These are phyloP conservation scores for Tipula confusa DNA, from an alignment of 2,888 invertebrate genomes.

Conservation along the genomic window DNA sequence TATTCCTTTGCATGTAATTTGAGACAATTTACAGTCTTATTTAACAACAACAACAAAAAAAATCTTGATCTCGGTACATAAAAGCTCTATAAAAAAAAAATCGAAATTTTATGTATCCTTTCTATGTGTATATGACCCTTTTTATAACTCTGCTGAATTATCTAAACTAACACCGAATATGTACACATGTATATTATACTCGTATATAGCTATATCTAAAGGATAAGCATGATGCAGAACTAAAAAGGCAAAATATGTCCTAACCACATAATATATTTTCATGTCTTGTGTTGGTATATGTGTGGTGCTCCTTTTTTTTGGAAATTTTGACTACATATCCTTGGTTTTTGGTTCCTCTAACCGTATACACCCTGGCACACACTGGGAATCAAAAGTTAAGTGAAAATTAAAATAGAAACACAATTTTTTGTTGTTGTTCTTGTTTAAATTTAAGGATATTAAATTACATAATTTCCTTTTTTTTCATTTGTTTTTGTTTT, in stretches of 20 bases:
- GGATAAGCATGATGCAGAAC: not conserved
- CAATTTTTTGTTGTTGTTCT: not conserved
- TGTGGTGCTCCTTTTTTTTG: not conserved
- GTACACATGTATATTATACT: too few species aligned
- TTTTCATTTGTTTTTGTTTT: not conserved
- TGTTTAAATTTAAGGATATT: not conserved
- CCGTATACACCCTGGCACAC: not conserved
- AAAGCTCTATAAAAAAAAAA: not conserved
- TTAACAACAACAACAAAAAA: not conserved
- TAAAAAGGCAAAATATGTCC: slow-evolving; percentile 3
- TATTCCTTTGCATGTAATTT: not conserved
- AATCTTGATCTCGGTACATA: not conserved
- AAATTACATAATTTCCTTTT: not conserved
- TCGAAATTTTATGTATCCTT: not conserved
- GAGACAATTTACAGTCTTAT: slow-evolving; percentile 3
- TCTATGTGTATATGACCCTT: not conserved
- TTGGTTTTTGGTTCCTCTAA: not conserved
- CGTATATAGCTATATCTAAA: too few species aligned
- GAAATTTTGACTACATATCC: not conserved
- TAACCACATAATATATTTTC: slow-evolving; percentile 7
- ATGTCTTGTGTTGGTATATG: not conserved
- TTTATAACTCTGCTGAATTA: not conserved
- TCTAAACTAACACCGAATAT: not conserved
- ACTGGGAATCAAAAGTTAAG: not conserved
- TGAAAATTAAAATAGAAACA: not conserved